Evolutionary conservation across 2,113 vertebrate genomes (phyloP).

Genomic region (Alligator sinensis): DNA sequence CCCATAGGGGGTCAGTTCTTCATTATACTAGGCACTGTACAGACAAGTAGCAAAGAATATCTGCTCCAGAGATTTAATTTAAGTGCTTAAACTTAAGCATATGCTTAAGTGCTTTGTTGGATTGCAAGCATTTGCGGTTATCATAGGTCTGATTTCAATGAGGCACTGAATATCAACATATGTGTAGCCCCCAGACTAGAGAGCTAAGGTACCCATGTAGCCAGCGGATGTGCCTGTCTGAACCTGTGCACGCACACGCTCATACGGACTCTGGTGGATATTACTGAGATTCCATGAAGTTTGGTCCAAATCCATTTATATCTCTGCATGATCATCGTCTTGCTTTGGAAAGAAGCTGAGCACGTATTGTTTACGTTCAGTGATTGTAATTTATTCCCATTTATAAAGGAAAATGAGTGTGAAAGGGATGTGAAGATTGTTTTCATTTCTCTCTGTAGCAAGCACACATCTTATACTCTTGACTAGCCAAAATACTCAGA

Average conservation of each 20-base stretch:
- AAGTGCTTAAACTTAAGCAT: neutral
- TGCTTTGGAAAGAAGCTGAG: neutral
- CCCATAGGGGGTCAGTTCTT: neutral
- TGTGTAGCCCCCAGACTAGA: neutral
- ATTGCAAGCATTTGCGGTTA: neutral
- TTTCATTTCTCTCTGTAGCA: neutral
- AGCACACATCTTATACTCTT: rapidly evolving
- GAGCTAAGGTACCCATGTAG: neutral
- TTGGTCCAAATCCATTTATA: rapidly evolving
- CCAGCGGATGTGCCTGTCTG: neutral
- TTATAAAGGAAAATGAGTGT: neutral
- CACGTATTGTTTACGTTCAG: rapidly evolving
- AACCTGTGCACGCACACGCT: neutral
- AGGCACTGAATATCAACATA: neutral
- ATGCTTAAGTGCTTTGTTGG: neutral
- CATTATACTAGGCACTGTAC: neutral
- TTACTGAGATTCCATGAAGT: neutral
- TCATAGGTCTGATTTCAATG: neutral
- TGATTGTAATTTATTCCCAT: neutral
- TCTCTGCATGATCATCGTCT: rapidly evolving
- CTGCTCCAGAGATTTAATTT: neutral
- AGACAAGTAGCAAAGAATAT: neutral
- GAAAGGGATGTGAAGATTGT: neutral
- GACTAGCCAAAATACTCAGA: rapidly evolving
- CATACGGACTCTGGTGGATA: neutral